Evolutionary conservation across 1,140 invertebrate species (phyloP), one percentile per base, ranked within the genome.

Genomic region (Paracyclopina nana): DNA sequence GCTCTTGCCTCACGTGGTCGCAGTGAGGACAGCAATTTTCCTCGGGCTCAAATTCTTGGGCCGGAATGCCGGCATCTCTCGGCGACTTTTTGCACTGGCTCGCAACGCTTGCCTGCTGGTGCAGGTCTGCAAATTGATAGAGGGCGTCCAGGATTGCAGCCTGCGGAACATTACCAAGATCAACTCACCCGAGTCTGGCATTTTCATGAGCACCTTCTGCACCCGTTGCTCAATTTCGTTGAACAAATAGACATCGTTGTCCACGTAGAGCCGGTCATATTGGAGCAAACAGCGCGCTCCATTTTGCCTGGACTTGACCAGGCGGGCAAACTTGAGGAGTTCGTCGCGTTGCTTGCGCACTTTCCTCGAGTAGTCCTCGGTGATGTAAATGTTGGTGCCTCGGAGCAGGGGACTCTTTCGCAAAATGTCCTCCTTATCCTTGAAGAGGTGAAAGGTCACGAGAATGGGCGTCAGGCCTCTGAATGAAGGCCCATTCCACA

Each of bases 361-460:
- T 28, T 52, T 52, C 22, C 43, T 42, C 2, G 50, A 52, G 40
- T 43, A 52, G 24, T 52, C 50, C 27, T 52, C 50, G 14, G 50
- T 52, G 11, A 52, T 38, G 27, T 44, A 52, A 18, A 43, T 22
- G 41, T 52, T 52, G 18, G 50, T 43, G 16, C 38, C 25, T 52
- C 43, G 43, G 31, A 52, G 50, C 12, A 52, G 25, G 24, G 16
- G 6, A 2, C 11, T 26, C 9, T 44, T 40, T 29, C 31, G 18
- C 5, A 44, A 27, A 9, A 52, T 20, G 6, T 50, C 31, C 31
- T 45, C 50, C 18, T 52, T 52, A 26, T 52, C 50, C 38, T 45
- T 52, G 16, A 44, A 52, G 12, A 52, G 27, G 43, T 52, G 38
- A 25, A 52, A 52, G 14, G 24, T 4, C 2, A 52, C 50, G 12